Base-by-base conservation (phyloP, 2,113 vertebrate species). In the Rafetus swinhoei region DNA sequence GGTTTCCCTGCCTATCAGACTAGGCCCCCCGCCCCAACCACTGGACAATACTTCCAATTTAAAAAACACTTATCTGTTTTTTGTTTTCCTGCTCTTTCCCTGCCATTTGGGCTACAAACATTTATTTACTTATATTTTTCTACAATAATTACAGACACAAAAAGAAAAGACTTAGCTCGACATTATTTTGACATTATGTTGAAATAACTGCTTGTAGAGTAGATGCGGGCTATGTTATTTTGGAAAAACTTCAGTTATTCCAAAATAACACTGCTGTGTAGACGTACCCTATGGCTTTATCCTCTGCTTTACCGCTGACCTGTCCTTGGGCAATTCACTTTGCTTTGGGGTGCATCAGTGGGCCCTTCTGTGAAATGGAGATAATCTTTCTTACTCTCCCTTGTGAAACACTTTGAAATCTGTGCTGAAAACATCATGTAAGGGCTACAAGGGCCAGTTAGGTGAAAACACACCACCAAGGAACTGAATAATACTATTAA, bases 61-160 rank as follows among this genome's bases (percentile, higher is more conserved):
- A 74, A 76, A 83, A 90, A 1, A 39, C 0, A 7, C 82, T 82
- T 12, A 14, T 50, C 29, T 22, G 9, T 45, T 4, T 25, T 95
- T 91, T 65, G 24, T 87, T 39, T 90, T 87, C 74, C 85, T 92
- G 13, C 80, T 93, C 52, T 79, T 24, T 2, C 79, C 79, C 53
- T 91, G 16, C 80, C 45, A 55, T 80, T 90, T 80, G 84, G 24
- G 15, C 25, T 24, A 82, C 65, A 4, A 82, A 69, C 84, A 82
- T 81, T 35, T 82, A 62, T 86, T 91, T 77, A 82, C 2, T 87
- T 85, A 45, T 55, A 81, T 82, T 69, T 35, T 82, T 69, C 72
- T 82, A 22, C 14, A 22, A 29, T 5, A 45, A 79, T 22, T 76
- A 65, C 32, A 57, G 0, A 0, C 18, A 54, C 3, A 25, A 82